A percentile compares a stretch with the other conserved stretches of the same genome.
Conservation (phyloP, 2,888 invertebrate genomes). For the Drosophila dives region DNA sequence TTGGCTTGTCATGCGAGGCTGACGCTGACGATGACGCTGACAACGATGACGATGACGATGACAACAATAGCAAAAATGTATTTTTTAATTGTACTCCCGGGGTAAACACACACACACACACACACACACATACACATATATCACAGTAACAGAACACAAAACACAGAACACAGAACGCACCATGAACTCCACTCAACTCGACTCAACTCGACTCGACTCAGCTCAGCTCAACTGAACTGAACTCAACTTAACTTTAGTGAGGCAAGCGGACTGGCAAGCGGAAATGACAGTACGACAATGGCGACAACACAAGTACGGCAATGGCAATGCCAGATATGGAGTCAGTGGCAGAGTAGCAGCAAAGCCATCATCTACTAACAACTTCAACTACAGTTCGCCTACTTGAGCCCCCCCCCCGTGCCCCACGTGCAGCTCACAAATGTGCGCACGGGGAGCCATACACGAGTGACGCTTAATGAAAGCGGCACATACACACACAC, state of each 20-base stretch:
- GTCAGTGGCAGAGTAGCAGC: slow-evolving; percentile 1
- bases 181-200: slow-evolving; percentile 60
- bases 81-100: slow-evolving; percentile 80
- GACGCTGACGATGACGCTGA: slow-evolving; percentile 35
- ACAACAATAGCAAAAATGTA: slow-evolving; percentile 76
- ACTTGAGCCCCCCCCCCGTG: slow-evolving; percentile 38
- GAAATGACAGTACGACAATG: slow-evolving; percentile 77
- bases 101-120: slow-evolving; percentile 71
- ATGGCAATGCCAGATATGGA: slow-evolving; percentile 69
- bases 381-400: slow-evolving; percentile 60
- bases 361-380: slow-evolving; percentile 21
- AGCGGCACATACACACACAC: slow-evolving; percentile 68
- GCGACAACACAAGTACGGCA: slow-evolving; percentile 65
- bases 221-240: slow-evolving; percentile 32
- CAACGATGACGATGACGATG: slow-evolving; percentile 62
- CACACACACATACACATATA: slow-evolving; percentile 70
- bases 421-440: slow-evolving; percentile 41
- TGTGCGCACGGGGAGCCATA: slow-evolving; percentile 69
- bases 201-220: slow-evolving; percentile 38
- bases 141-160: slow-evolving; percentile 41
- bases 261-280: slow-evolving; percentile 55
- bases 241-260: slow-evolving; percentile 52
- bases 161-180: slow-evolving; percentile 37
- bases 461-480: slow-evolving; percentile 78
- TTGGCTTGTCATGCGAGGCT: slow-evolving; percentile 73